Evolutionary conservation across 2,797 vertebrate species (phyloP).

Genomic region (Enteromius mattozi): DNA sequence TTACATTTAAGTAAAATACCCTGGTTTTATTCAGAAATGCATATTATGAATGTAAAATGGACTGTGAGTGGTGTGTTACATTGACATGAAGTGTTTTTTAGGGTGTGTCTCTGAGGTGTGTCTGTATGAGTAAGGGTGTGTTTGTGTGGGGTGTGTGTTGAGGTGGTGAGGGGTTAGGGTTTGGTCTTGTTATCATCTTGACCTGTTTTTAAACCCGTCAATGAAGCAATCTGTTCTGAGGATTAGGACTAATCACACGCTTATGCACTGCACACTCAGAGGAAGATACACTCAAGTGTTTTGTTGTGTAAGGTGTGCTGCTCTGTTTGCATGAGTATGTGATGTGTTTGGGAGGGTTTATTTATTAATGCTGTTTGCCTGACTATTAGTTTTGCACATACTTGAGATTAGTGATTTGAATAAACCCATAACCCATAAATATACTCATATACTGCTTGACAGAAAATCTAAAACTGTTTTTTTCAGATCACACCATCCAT

Average conservation of each 20-base stretch:
- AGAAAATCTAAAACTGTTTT: neutral
- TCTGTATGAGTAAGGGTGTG: neutral
- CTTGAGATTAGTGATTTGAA: neutral
- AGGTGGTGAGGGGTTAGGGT: neutral
- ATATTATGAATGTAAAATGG: neutral
- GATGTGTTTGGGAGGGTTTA: constrained; percentile 7
- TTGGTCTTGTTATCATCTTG: constrained; percentile 14
- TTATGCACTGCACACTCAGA: neutral
- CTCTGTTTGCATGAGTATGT: neutral
- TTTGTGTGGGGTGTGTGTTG: neutral
- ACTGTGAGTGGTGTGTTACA: neutral
- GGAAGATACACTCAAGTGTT: neutral
- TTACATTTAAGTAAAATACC: neutral
- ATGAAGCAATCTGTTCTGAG: constrained; percentile 25
- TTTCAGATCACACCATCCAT: no score
- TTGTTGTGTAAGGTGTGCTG: neutral
- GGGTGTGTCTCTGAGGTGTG: constrained; percentile 6
- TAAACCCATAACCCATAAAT: neutral
- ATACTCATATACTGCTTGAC: neutral
- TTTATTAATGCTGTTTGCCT: constrained; percentile 23
- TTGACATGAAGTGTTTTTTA: neutral
- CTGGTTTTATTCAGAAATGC: neutral
- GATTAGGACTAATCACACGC: neutral
- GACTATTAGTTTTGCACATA: neutral
- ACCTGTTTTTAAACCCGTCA: neutral